These are phyloP conservation scores for Liposcelis brunnea DNA, from an alignment of 2,888 invertebrate genomes.

Conservation along the genomic window DNA sequence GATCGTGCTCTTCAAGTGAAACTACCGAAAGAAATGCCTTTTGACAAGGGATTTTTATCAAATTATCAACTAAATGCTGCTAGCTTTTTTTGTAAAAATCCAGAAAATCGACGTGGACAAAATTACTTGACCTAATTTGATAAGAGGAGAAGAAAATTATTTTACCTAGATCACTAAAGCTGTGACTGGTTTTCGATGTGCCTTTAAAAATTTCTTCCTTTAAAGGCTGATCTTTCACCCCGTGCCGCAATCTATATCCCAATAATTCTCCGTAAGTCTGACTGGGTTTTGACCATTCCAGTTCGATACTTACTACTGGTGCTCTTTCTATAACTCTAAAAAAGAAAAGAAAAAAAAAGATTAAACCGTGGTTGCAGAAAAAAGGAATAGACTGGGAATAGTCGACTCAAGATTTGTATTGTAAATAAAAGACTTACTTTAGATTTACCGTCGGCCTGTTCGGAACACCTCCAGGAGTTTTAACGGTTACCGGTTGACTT, in stretches of 20 bases:
- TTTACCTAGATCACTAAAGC: constrained; percentile 50
- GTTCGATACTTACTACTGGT: constrained; percentile 62
- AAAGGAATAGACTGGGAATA: neutral
- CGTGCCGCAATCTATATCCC: constrained; percentile 74
- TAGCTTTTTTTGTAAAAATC: too few relatives aligned
- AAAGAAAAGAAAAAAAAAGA: constrained; percentile 18
- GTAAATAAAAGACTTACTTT: constrained; percentile 37
- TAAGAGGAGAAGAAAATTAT: too few relatives aligned
- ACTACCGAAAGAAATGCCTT: too few relatives aligned
- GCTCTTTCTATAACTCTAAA: constrained; percentile 66
- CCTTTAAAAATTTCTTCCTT: constrained; percentile 54
- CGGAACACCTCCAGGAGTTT: constrained; percentile 87
- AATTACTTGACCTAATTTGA: too few relatives aligned
- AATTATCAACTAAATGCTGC: too few relatives aligned
- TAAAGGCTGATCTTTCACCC: constrained; percentile 63
- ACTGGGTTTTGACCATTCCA: constrained; percentile 83
- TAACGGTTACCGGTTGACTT: constrained; percentile 66
- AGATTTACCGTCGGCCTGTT: constrained; percentile 64
- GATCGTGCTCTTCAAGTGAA: too few relatives aligned
- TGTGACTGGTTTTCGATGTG: constrained; percentile 48
- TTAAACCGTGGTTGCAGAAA: neutral
- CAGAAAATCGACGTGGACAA: too few relatives aligned
- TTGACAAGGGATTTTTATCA: too few relatives aligned
- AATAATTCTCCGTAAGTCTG: constrained; percentile 77
- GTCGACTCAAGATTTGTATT: constrained; percentile 1